Percentiles rank a stretch among this genome's conserved stretches.
Evolutionary conservation across 2,888 invertebrate species (phyloP).

Genomic region (Eupithecia vulgata): DNA sequence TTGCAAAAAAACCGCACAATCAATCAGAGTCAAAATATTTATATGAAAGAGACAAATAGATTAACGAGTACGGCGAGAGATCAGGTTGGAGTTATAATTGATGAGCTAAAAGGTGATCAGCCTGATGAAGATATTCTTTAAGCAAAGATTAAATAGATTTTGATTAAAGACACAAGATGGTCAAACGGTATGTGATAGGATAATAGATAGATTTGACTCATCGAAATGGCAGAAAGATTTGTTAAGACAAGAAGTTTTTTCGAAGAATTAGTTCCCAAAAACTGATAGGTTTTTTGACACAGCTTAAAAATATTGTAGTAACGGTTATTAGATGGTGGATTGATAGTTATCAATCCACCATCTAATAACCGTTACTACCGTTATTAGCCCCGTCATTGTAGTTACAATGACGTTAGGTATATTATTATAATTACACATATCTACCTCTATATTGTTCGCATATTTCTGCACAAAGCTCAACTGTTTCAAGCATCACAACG

Average conservation of each 20-base stretch:
- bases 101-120: not conserved
- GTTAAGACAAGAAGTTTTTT: not conserved
- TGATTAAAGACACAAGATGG: not conserved
- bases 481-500: not conserved
- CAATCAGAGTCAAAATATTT: constrained; percentile 22
- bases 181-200: constrained; percentile 3
- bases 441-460: not conserved
- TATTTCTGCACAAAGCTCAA: not conserved
- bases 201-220: not conserved
- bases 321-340: too few species aligned
- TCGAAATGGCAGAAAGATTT: not conserved
- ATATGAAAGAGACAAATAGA: constrained; percentile 10
- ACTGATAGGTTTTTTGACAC: not conserved
- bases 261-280: not conserved
- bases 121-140: not conserved
- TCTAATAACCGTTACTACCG: too few species aligned
- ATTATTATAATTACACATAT: too few species aligned
- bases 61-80: not conserved
- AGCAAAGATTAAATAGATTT: not conserved
- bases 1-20: constrained; percentile 8
- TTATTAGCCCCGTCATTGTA: too few species aligned
- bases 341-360: too few species aligned
- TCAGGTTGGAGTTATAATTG: not conserved
- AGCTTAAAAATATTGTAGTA: not conserved
- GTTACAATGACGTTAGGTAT: too few species aligned